Base-by-base conservation (phyloP, 2,113 vertebrate genomes). In the Corythornis vintsioides region DNA sequence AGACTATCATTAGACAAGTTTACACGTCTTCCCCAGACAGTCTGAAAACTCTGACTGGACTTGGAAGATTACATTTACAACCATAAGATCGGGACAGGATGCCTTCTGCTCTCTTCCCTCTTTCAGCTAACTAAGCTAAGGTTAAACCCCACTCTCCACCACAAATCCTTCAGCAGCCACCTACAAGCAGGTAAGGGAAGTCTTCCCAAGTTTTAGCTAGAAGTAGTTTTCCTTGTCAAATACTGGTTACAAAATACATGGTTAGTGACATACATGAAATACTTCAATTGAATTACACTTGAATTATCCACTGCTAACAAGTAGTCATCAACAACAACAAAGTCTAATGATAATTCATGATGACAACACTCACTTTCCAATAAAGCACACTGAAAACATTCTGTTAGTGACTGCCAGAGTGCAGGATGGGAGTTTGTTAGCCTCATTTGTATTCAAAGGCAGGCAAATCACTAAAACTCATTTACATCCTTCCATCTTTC, bases 361-460 rank as follows among this genome's bases (percentile, higher is more conserved):
- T 87, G 93, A 93, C 91, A 96, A 90, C 38, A 63, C 81, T 93
- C 55, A 67, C 90, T 91, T 96, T 95, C 72, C 73, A 90, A 94
- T 77, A 92, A 95, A 92, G 56, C 65, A 66, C 0, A 15, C 22
- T 95, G 86, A 94, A 95, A 89, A 90, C 92, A 91, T 55, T 88
- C 86, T 31, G 50, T 67, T 86, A 94, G 89, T 94, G 93, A 93
- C 86, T 91, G 84, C 56, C 85, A 90, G 90, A 97, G 96, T 89
- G 87, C 38, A 96, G 93, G 95, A 97, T 61, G 86, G 93, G 92
- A 97, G 96, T 96, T 89, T 97, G 97, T 93, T 90, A 96, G 81
- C 92, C 97, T 98, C 97, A 98, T 99, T 98, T 98, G 98, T 98
- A 99, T 99, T 99, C 98, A 97, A 96, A 98, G 96, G 96, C 97